A percentile compares a stretch with the other conserved stretches of the same genome.
phyloP scores from a whole-genome alignment of 2,888 invertebrate species.

The Melangyna quadrimaculata region DNA sequence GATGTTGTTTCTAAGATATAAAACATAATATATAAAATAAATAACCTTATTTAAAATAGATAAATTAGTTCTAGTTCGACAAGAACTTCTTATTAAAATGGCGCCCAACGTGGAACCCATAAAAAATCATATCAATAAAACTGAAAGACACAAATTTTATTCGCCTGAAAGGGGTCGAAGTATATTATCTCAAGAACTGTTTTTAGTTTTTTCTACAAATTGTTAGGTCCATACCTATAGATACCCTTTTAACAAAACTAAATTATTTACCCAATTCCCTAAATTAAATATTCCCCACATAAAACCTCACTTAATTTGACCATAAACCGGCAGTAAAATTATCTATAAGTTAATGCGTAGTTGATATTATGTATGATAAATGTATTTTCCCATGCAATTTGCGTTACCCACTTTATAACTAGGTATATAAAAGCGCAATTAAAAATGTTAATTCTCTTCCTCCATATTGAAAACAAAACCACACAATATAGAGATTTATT shows the following conservation, averaged over 20 bases:
- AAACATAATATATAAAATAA: too few species aligned
- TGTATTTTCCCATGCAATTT: neutral
- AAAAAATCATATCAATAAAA: too few species aligned
- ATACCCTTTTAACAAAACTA: neutral
- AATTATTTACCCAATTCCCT: neutral
- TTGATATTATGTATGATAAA: constrained; percentile 8
- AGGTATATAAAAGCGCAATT: constrained; percentile 31
- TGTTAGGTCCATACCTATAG: too few species aligned
- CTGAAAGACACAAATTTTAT: too few species aligned
- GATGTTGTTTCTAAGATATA: too few species aligned
- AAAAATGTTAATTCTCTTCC: constrained; percentile 56
- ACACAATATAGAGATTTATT: constrained; percentile 35
- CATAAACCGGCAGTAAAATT: neutral
- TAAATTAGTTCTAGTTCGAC: too few species aligned
- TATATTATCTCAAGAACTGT: too few species aligned
- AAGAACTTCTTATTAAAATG: too few species aligned
- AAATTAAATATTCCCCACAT: neutral
- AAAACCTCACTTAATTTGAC: neutral
- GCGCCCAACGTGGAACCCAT: too few species aligned
- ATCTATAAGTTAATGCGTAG: neutral
- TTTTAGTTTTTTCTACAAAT: too few species aligned
- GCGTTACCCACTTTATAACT: neutral
- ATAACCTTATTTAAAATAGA: too few species aligned
- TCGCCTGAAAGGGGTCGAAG: too few species aligned
- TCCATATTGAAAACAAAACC: neutral